Base-by-base conservation (phyloP, 1,140 invertebrate genomes). In the Oreohelix idahoensis region DNA sequence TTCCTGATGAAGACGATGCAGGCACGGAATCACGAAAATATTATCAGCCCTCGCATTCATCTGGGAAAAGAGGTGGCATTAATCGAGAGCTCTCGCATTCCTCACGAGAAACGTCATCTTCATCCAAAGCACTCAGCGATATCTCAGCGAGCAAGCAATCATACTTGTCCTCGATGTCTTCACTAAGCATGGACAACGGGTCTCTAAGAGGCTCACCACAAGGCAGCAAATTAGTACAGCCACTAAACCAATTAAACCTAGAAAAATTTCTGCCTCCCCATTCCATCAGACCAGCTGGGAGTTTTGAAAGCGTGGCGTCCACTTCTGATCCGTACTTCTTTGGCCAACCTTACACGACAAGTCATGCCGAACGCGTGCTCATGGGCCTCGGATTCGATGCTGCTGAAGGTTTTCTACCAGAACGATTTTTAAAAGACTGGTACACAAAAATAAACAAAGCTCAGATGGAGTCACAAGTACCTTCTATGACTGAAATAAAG, bases 341-440 rank as follows among this genome's bases (percentile, higher is more conserved):
- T 63, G 23, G 35, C 39, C 82, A 70, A n/a, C 79, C 71, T 5
- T 71, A 53, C 39, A 69, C 58, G 15, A 35, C 77, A 69, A 80
- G 69, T 70, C 78, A 82, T 29, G 84, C 88, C 36, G 90, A 91
- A 51, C 80, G 86, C 35, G 80, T 91, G n/a, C 83, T 91, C 23
- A 86, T 86, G 80, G 87, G 86, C 81, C 76, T 91, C 35, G 90
- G 90, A 0, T 91, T 91, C 81, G 84, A 81, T 1, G 88, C 82
- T 29, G 45, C 84, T 1, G 84, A 88, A 0, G 86, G 85, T 35
- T 90, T 89, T 84, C 83, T 91, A 17, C 90, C 90, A 26, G 90
- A 91, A 66, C 75, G 90, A 26, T 91, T 91, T 85, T 76, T 88
- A 0, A 83, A 83, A 35, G 89, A 90, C 77, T 91, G 90, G 90